These are phyloP conservation scores for Argyrosomus japonicus DNA, from an alignment of 2,113 vertebrate species.

Conservation along the genomic window DNA sequence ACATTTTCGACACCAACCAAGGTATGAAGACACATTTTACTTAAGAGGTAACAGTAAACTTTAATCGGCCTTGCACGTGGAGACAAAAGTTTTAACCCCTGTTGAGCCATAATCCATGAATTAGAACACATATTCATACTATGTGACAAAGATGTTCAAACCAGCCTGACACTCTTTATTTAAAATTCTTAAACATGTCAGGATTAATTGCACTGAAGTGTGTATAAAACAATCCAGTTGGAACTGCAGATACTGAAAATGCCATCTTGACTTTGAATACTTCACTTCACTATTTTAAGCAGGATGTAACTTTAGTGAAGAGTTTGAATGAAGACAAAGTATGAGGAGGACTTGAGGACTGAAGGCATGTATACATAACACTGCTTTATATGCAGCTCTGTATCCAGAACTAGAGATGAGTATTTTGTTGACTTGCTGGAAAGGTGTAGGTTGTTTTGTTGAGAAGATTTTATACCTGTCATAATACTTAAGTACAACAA, in stretches of 20 bases:
- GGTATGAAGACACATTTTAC: conserved; percentile 76
- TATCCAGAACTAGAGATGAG: background rate
- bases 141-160: background rate
- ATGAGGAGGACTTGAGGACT: background rate
- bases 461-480: background rate
- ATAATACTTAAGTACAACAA: background rate
- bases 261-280: background rate
- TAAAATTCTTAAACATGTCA: background rate
- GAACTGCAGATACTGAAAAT: background rate
- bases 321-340: background rate
- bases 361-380: background rate
- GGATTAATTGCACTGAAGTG: background rate
- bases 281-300: background rate
- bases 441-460: background rate
- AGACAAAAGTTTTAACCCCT: background rate
- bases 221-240: background rate
- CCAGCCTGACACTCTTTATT: background rate
- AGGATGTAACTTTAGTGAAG: background rate
- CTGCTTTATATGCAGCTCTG: background rate
- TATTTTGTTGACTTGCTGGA: background rate
- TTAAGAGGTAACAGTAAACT: background rate
- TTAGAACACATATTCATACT: background rate
- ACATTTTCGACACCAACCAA: conserved; percentile 93
- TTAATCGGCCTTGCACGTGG: background rate
- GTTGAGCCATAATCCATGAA: background rate